phyloP scores from a whole-genome alignment of 2,797 vertebrate species.

The Semaprochilodus insignis region DNA sequence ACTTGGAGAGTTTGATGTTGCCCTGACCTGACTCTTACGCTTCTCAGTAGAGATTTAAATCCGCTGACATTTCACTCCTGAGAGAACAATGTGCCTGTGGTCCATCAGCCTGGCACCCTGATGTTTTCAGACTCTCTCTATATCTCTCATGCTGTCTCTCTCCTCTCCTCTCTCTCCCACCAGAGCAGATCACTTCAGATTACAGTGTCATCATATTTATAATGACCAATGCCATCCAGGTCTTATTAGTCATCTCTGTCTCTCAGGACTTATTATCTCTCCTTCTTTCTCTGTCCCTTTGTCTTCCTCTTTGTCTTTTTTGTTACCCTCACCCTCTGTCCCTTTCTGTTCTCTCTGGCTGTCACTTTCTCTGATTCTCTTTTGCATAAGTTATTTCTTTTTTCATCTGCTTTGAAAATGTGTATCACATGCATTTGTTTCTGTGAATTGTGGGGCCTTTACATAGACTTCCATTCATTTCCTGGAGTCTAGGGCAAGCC shows the following conservation, averaged over 20 bases:
- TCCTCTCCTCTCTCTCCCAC: background rate
- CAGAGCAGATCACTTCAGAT: background rate
- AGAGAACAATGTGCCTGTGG: slow-evolving; percentile 44
- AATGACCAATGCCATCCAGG: background rate
- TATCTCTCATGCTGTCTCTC: background rate
- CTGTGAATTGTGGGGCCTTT: too few relatives aligned
- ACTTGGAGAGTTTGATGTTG: slow-evolving; percentile 7
- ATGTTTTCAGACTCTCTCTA: slow-evolving; percentile 37
- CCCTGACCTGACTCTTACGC: slow-evolving; percentile 23
- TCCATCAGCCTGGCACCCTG: slow-evolving; percentile 21
- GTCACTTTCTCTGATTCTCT: background rate
- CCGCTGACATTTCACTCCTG: slow-evolving; percentile 41
- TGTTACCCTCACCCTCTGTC: slow-evolving; percentile 18
- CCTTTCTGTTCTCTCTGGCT: background rate
- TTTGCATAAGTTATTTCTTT: background rate
- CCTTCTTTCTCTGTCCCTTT: background rate
- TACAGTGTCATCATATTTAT: background rate
- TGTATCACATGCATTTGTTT: background rate
- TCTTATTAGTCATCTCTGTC: background rate
- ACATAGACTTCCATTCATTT: too few relatives aligned
- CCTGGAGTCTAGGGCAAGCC: too few relatives aligned
- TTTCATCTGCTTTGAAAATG: background rate
- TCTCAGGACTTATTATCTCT: background rate
- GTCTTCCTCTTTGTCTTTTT: background rate
- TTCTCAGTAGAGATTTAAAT: slow-evolving; percentile 39